phyloP scores from a whole-genome alignment of 2,113 vertebrate species.

The Illadopsis cleaveri region DNA sequence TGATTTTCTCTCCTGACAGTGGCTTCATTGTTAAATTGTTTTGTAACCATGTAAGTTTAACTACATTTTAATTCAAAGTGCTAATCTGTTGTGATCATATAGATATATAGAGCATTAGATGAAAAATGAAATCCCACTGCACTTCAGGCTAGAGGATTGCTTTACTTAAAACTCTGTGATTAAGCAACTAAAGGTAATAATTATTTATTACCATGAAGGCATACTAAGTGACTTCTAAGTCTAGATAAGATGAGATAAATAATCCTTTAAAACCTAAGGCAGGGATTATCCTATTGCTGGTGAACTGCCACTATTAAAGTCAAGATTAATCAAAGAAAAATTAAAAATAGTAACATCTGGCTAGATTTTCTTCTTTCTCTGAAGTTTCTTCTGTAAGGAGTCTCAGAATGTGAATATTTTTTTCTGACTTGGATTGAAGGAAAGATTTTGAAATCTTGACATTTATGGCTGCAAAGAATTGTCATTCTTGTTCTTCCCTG shows the following conservation, averaged over 20 bases:
- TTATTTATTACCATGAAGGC: constrained; percentile 17
- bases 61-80: constrained; percentile 13
- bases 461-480: not conserved
- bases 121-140: not conserved
- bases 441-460: constrained; percentile 3
- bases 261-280: constrained; percentile 21
- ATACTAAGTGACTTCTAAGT: not conserved
- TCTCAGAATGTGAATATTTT: not conserved
- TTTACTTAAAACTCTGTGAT: constrained; percentile 24
- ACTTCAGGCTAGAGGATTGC: not conserved
- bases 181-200: constrained; percentile 4
- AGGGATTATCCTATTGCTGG: not conserved
- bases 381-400: not conserved
- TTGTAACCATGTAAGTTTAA: not conserved
- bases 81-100: not conserved
- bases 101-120: not conserved
- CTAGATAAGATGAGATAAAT: not conserved
- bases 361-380: not conserved
- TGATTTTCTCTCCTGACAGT: not conserved
- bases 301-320: not conserved
- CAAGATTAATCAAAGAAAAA: constrained; percentile 1
- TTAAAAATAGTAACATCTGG: not conserved
- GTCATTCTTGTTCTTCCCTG: not conserved
- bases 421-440: not conserved
- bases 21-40: not conserved